Conservation (phyloP, 2,888 invertebrate genomes). For the Acrobasis consociella region DNA sequence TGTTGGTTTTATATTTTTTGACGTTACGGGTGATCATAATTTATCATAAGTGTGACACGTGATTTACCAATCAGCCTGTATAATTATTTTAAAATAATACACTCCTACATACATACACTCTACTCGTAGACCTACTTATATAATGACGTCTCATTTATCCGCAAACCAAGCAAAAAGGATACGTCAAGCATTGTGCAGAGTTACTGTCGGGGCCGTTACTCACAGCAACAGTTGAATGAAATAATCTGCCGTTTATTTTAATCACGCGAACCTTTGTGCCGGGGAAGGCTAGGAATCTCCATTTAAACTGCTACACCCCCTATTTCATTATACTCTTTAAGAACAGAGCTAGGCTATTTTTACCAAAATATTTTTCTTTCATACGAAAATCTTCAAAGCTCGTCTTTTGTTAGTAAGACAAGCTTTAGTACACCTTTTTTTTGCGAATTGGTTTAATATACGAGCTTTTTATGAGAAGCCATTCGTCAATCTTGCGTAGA, state of each 20-base stretch:
- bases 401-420: constrained; percentile 22
- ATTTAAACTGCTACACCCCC: not conserved
- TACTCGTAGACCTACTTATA: not conserved
- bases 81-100: too few species aligned
- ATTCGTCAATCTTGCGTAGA: constrained; percentile 22
- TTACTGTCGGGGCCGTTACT: not conserved
- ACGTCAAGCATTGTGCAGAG: not conserved
- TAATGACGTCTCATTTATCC: not conserved
- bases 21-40: too few species aligned
- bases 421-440: constrained; percentile 29
- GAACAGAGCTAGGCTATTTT: constrained; percentile 13
- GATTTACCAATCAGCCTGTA: too few species aligned
- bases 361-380: constrained; percentile 22
- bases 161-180: not conserved
- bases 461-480: constrained; percentile 28
- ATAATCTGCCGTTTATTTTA: constrained; percentile 23
- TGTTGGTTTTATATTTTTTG: too few species aligned
- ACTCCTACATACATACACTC: too few species aligned
- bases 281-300: not conserved
- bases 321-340: constrained; percentile 11
- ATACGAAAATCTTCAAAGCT: constrained; percentile 28
- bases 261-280: constrained; percentile 12
- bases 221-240: constrained; percentile 15
- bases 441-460: constrained; percentile 25
- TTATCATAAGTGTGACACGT: too few species aligned